phyloP scores from a whole-genome alignment of 2,113 vertebrate genomes.

The Grammomys dolichurus region DNA sequence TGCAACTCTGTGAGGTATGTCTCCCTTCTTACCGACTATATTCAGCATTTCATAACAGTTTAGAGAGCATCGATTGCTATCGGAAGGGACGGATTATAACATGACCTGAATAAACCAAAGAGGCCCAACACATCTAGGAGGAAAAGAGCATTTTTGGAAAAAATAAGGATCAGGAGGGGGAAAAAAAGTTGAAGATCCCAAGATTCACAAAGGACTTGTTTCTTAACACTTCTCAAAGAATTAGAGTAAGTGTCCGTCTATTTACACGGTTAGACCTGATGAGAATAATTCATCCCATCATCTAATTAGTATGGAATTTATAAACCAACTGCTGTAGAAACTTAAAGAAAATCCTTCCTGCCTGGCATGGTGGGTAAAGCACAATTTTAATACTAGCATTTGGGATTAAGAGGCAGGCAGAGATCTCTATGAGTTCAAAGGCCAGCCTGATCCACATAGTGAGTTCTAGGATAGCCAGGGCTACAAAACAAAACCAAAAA shows the following conservation, averaged over 20 bases:
- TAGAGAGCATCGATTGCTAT: background rate
- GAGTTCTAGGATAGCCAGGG: background rate
- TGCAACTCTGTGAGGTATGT: background rate
- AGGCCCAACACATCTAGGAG: background rate
- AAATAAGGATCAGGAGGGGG: background rate
- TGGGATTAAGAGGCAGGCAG: background rate
- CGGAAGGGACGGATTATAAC: background rate
- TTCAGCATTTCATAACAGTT: background rate
- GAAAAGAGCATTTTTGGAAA: background rate
- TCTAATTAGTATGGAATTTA: constrained; percentile 12
- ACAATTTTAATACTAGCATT: background rate
- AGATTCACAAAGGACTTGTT: background rate
- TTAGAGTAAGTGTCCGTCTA: background rate
- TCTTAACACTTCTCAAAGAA: constrained; percentile 15
- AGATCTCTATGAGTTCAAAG: background rate
- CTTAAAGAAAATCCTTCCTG: background rate
- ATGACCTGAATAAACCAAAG: background rate
- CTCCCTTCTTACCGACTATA: background rate
- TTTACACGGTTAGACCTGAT: background rate
- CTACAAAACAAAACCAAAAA: background rate
- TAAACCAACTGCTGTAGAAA: background rate
- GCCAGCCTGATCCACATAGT: background rate
- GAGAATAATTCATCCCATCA: constrained; percentile 23
- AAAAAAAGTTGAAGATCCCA: background rate
- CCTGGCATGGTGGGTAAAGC: background rate